Evolutionary conservation across 2,113 vertebrate species (phyloP), one percentile per base, ranked within the genome.

Genomic region (Ictalurus punctatus): DNA sequence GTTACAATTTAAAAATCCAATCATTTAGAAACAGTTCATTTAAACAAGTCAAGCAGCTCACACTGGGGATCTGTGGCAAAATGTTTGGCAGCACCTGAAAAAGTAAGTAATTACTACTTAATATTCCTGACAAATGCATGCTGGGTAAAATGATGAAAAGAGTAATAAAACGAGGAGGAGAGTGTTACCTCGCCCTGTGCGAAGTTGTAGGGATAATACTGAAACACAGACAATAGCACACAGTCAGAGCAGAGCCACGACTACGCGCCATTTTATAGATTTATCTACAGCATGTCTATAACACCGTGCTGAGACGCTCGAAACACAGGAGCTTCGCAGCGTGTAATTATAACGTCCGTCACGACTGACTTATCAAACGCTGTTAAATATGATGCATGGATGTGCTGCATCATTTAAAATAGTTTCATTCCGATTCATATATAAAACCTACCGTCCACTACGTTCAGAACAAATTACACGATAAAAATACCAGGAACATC

Each of bases 191-290:
- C 93, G 37, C 93, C 93, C 86, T 94, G 92, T 61, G 80, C 21
- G 59, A 95, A 94, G 91, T 96, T 94, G 86, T 92, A 95, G 17
- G 95, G 95, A 92, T 95, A 95, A 93, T 94, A 95, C 95, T 96
- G 90, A 30, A 92, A 92, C 88, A 65, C 23, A 78, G 84, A 91
- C 84, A 88, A 30, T 88, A 81, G 30, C 34, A 61, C 9, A 91
- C n/a, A 84, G 44, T 54, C 40, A 80, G 44, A 63, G 54, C 0
- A 76, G n/a, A 58, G 67, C 34, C 56, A 13, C 25, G 14, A 59
- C 71, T 40, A 12, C 48, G 58, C 16, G 6, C 0, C 67, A 80
- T 30, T 86, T 27, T 23, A 81, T 6, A 73, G 37, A 58, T 25
- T 59, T 25, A 58, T n/a, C 34, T 3, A 34, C n/a, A 19, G 6